Percentiles rank a stretch among this genome's conserved stretches.
These are phyloP conservation scores for Furcifer pardalis DNA, from an alignment of 2,797 vertebrate genomes.

Conservation along the genomic window DNA sequence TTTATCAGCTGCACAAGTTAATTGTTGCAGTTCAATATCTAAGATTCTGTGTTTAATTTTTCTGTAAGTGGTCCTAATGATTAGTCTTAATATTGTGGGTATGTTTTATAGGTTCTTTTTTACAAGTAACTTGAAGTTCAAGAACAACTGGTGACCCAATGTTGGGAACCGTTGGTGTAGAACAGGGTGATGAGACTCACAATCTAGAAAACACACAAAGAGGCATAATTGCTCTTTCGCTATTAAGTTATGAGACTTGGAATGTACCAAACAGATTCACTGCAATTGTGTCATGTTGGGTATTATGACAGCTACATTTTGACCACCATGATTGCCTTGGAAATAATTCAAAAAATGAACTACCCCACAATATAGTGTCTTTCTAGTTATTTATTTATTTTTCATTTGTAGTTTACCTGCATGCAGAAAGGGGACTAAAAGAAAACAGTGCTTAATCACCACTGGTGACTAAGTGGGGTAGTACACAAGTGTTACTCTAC, in stretches of 20 bases:
- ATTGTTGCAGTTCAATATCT: no score
- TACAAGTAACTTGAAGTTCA: no score
- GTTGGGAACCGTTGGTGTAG: no score
- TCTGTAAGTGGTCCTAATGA: no score
- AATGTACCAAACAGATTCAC: no score
- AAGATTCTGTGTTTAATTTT: no score
- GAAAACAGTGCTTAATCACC: neutral
- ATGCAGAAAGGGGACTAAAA: neutral
- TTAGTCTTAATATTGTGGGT: no score
- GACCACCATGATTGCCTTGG: neutral
- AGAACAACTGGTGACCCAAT: neutral
- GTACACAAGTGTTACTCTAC: no score
- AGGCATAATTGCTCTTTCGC: neutral
- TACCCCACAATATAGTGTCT: no score
- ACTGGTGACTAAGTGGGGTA: neutral
- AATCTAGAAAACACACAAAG: neutral
- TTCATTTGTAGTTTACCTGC: neutral
- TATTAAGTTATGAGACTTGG: neutral
- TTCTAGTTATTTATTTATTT: no score
- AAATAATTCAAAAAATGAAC: neutral
- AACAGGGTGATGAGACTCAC: neutral
- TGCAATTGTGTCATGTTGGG: neutral
- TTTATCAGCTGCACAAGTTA: no score
- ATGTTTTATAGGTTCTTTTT: no score
- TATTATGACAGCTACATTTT: neutral